A percentile compares a stretch with the other conserved stretches of the same genome.
Evolutionary conservation across 1,140 invertebrate species (phyloP).

Genomic region (Bilobella aurantiaca): DNA sequence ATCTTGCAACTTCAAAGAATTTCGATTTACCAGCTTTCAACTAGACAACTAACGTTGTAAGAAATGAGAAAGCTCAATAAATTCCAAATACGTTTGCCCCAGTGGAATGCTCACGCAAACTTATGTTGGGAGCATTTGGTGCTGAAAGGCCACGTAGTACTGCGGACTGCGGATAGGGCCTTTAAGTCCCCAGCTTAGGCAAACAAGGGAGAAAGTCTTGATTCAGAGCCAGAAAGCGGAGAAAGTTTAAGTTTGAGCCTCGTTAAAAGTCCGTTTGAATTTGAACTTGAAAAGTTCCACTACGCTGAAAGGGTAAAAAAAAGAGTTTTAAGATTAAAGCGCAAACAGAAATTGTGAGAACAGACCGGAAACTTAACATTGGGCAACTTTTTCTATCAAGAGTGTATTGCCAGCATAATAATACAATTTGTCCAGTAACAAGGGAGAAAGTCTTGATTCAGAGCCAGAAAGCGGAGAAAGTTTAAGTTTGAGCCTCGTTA

Average conservation of each 20-base stretch:
- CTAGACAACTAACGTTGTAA: neutral
- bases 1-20: too few relatives aligned
- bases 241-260: neutral
- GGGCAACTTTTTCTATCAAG: too few relatives aligned
- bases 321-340: too few relatives aligned
- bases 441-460: neutral
- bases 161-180: too few relatives aligned
- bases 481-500: neutral
- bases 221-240: slow-evolving; percentile 5
- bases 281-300: neutral
- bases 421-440: too few relatives aligned
- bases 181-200: neutral
- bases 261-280: neutral
- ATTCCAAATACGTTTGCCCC: neutral
- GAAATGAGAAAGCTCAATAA: neutral
- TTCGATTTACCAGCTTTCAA: too few relatives aligned
- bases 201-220: neutral
- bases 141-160: too few relatives aligned
- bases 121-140: neutral
- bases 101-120: neutral
- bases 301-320: too few relatives aligned
- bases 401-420: too few relatives aligned
- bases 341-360: too few relatives aligned
- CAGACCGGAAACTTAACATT: too few relatives aligned
- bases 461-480: neutral